A percentile compares a stretch with the other conserved stretches of the same genome.
Conservation (phyloP, 1,140 invertebrate genomes). For the Myzus persicae region DNA sequence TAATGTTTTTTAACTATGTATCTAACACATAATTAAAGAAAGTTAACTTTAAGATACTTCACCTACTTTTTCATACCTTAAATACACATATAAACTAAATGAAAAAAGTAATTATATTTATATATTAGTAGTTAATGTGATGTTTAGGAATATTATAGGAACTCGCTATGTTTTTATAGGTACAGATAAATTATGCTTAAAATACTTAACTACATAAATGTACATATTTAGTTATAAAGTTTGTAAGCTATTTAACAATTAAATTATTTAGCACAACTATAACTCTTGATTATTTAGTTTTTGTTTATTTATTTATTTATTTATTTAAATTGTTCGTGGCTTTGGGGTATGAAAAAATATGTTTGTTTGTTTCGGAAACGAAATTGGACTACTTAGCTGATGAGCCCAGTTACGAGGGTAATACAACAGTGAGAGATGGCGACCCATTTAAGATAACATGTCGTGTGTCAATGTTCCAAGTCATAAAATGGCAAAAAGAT, state of each 20-base stretch:
- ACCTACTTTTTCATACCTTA: not conserved
- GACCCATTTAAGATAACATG: slow-evolving; percentile 60
- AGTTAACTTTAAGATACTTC: not conserved
- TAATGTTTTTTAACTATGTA: no score
- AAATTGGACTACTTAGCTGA: slow-evolving; percentile 46
- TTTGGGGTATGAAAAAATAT: slow-evolving; percentile 36
- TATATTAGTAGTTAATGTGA: not conserved
- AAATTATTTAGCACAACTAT: slow-evolving; percentile 7
- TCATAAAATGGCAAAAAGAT: slow-evolving; percentile 61
- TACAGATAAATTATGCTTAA: not conserved
- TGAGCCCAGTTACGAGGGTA: slow-evolving; percentile 58
- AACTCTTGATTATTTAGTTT: slow-evolving; percentile 25
- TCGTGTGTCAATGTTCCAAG: slow-evolving; percentile 60
- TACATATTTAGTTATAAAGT: not conserved
- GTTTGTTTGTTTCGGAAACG: slow-evolving; percentile 46
- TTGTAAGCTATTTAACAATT: not conserved
- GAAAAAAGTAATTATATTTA: not conserved
- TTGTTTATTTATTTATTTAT: not conserved
- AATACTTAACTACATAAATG: not conserved
- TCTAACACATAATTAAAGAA: not conserved
- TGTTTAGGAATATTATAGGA: not conserved
- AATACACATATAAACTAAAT: not conserved
- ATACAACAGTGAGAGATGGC: slow-evolving; percentile 60
- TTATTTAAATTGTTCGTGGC: slow-evolving; percentile 25
- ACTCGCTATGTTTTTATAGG: not conserved